Evolutionary conservation across 2,797 vertebrate genomes (phyloP).

Genomic region (Merluccius polli): DNA sequence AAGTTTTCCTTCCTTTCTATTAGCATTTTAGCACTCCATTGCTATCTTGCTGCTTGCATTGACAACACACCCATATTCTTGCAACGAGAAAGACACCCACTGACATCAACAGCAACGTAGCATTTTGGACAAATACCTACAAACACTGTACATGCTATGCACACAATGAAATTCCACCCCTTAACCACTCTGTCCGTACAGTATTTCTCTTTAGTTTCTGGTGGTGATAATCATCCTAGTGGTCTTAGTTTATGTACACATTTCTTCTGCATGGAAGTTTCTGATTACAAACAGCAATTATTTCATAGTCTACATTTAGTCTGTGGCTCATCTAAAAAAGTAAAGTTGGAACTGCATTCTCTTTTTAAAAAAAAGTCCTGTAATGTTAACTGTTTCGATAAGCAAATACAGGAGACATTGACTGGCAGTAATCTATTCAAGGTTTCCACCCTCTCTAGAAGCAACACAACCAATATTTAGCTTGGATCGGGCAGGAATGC

Average conservation of each 20-base stretch:
- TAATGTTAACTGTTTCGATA: background rate
- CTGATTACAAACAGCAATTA: slow-evolving; percentile 22
- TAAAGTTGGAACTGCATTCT: slow-evolving; percentile 12
- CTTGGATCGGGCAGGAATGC: slow-evolving; percentile 1
- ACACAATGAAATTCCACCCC: slow-evolving; percentile 68
- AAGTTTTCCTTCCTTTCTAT: background rate
- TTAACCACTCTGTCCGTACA: slow-evolving; percentile 52
- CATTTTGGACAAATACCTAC: slow-evolving; percentile 72
- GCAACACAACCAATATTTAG: background rate
- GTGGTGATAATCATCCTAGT: slow-evolving; percentile 45
- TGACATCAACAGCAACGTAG: slow-evolving; percentile 70
- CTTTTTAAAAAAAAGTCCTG: background rate
- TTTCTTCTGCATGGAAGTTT: slow-evolving; percentile 27
- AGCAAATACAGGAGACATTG: background rate
- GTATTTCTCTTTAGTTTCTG: slow-evolving; percentile 45
- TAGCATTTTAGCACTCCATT: slow-evolving; percentile 26
- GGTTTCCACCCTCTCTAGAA: background rate
- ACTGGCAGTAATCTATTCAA: background rate
- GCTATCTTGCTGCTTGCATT: slow-evolving; percentile 45
- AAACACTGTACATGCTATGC: slow-evolving; percentile 80
- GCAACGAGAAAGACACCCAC: slow-evolving; percentile 69
- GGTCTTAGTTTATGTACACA: slow-evolving; percentile 41
- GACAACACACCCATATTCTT: slow-evolving; percentile 58
- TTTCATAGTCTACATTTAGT: slow-evolving; percentile 28
- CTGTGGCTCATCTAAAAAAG: slow-evolving; percentile 34